Evolutionary conservation across 2,888 invertebrate species (phyloP), one percentile per base, ranked within the genome.

Genomic region (Keiferia lycopersicella): DNA sequence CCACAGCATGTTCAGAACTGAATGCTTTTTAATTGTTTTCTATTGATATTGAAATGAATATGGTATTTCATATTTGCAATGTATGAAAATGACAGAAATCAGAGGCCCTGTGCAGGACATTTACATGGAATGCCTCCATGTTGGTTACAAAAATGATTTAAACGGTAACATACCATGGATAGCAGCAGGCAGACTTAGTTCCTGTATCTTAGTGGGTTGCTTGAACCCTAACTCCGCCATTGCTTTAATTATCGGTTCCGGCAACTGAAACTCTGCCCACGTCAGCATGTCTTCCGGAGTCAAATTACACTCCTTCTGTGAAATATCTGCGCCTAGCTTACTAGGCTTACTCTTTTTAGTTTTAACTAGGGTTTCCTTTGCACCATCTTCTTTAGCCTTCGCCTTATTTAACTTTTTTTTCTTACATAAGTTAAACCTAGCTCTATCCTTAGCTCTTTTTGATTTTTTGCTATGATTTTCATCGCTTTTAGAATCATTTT

Each of bases 201-300:
- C 91, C 83, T 99, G 99, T 77, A 99, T 99, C 73, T 95, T 93
- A 0, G 99, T 99, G 0, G 99, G 99, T 22, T 93, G 89, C 50
- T 90, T 90, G 82, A 98, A 98, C 0, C 95, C 94, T 70, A 95
- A 92, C 66, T 96, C 96, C 14, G 93, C 91, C 0, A 99, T 82
- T 0, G 97, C 96, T 74, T 92, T 93, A 41, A 98, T 79, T 64
- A 99, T 93, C 2, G 92, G 82, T 2, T 93, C 88, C 0, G 96
- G 95, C 12, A 98, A 93, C 72, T 95, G 95, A 65, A 95, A 92
- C 61, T 92, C 92, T 8, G 92, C 92, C 96, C 96, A 96, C 0
- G 93, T 91, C 70, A 93, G 77, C 86, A 93, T 88, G 71, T 93
- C 91, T 68, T 91, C 90, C 0, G 89, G 70, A 0, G 87, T 83